Evolutionary conservation across 2,888 invertebrate species (phyloP).

Genomic region (Poecilus cupreus): DNA sequence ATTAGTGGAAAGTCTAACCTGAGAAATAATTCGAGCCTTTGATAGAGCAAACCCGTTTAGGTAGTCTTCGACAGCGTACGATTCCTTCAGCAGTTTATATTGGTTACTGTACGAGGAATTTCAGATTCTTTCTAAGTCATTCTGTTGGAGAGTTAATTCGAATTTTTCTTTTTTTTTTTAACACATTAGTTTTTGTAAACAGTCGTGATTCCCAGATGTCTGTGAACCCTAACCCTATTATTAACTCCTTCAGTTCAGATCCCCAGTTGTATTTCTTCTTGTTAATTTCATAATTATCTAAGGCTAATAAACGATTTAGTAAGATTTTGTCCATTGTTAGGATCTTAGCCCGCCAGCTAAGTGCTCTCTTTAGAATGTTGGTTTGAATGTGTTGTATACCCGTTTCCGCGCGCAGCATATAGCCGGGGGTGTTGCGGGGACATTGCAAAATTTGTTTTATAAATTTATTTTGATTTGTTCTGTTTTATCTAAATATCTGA

Average conservation of each 20-base stretch:
- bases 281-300: background rate
- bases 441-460: constrained; percentile 28
- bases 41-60: background rate
- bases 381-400: constrained; percentile 21
- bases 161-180: constrained; percentile 74
- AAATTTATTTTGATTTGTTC: background rate
- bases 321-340: constrained; percentile 18
- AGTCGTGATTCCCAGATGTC: background rate
- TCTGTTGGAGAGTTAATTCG: constrained; percentile 71
- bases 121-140: constrained; percentile 59
- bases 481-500: background rate
- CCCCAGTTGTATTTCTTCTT: background rate
- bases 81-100: background rate
- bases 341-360: constrained; percentile 31
- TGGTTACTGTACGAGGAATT: background rate
- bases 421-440: constrained; percentile 39
- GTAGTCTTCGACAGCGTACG: background rate
- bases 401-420: constrained; percentile 40
- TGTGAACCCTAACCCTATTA: background rate
- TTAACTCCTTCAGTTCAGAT: background rate
- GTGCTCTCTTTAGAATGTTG: background rate
- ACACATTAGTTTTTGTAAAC: constrained; percentile 69
- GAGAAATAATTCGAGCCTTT: background rate
- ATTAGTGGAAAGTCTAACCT: background rate
- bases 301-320: background rate